Percentiles rank a stretch among this genome's conserved stretches.
Conservation (phyloP, 2,888 invertebrate species). For the Morinoia aosen region DNA sequence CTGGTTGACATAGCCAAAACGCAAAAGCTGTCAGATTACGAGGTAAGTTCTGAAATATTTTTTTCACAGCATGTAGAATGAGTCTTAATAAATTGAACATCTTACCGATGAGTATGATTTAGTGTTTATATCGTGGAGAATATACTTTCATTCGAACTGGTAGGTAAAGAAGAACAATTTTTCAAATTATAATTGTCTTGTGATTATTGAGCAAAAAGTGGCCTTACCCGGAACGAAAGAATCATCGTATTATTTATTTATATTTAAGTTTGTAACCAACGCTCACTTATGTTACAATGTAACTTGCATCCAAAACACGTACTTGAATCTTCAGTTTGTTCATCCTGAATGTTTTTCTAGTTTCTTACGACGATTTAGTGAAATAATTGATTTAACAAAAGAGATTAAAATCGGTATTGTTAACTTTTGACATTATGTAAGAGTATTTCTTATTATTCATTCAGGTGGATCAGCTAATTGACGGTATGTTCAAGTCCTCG, state of each 20-base stretch:
- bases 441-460: background rate
- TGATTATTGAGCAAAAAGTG: background rate
- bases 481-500: conserved; percentile 94
- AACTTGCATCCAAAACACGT: background rate
- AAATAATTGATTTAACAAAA: background rate
- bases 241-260: no score
- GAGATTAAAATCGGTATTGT: background rate
- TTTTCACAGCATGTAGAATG: background rate
- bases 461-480: conserved; percentile 80
- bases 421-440: background rate
- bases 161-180: background rate
- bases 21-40: conserved; percentile 85
- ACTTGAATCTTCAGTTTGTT: no score
- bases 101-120: background rate
- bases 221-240: background rate
- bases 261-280: no score
- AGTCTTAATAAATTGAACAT: background rate
- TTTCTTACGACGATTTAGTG: background rate
- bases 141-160: background rate
- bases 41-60: conserved; percentile 76
- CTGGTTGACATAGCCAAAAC: conserved; percentile 93
- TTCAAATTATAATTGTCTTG: background rate
- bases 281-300: background rate
- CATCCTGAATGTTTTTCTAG: background rate
- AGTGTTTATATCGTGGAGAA: background rate